Percentiles rank a stretch among this genome's conserved stretches.
Evolutionary conservation across 1,140 invertebrate species (phyloP).

Genomic region (Diuraphis noxia): DNA sequence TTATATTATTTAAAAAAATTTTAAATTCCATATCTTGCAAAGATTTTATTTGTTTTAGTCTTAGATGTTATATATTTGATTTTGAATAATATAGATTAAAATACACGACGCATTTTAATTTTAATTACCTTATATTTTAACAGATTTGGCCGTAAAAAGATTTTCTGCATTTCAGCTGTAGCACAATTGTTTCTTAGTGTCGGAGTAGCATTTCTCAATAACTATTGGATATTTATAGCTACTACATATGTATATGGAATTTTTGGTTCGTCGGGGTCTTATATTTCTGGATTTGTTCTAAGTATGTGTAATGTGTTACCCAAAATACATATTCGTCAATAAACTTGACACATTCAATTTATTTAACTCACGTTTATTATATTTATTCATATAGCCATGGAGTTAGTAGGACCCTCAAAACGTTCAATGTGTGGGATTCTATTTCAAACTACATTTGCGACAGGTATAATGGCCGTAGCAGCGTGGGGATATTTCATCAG

Average conservation of each 20-base stretch:
- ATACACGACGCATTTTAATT: neutral
- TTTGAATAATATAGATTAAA: no score
- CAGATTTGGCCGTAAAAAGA: conserved; percentile 74
- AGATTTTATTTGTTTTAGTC: neutral
- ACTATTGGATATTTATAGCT: conserved; percentile 73
- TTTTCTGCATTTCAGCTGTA: conserved; percentile 75
- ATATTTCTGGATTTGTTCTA: conserved; percentile 81
- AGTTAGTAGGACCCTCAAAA: conserved; percentile 79
- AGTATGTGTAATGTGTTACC: conserved; percentile 60
- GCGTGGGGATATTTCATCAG: conserved; percentile 78
- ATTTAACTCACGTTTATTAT: neutral
- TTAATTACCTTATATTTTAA: conserved; percentile 44
- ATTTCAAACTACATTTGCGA: conserved; percentile 79
- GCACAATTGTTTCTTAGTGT: conserved; percentile 74
- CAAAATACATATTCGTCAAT: neutral
- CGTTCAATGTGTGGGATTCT: conserved; percentile 80
- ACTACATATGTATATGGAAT: conserved; percentile 76
- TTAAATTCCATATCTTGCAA: no score
- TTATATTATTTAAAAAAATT: neutral
- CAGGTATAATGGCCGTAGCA: conserved; percentile 81
- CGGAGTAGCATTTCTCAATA: conserved; percentile 72
- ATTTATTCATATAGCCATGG: conserved; percentile 69
- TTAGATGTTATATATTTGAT: no score
- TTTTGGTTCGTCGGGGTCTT: conserved; percentile 80
- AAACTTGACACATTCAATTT: neutral